Percentiles rank a stretch among this genome's conserved stretches.
These are phyloP conservation scores for Papilio xuthus DNA, from an alignment of 1,140 invertebrate species.

Conservation along the genomic window DNA sequence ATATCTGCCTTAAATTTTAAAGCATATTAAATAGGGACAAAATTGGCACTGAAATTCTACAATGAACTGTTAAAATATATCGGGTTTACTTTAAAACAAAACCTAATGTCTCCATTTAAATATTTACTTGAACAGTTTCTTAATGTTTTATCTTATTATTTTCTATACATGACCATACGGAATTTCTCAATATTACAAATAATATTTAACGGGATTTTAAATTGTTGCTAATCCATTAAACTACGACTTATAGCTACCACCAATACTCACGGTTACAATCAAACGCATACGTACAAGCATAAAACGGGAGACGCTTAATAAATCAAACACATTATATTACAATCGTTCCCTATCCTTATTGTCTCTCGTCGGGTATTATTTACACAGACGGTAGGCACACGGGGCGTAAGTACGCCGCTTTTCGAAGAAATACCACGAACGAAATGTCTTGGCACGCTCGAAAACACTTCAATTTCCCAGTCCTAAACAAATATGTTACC, in stretches of 20 bases:
- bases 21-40: too few relatives aligned
- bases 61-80: too few relatives aligned
- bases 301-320: slow-evolving; percentile 63
- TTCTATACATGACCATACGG: too few relatives aligned
- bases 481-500: slow-evolving; percentile 81
- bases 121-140: too few relatives aligned
- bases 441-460: slow-evolving; percentile 75
- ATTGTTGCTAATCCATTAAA: too few relatives aligned
- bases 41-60: too few relatives aligned
- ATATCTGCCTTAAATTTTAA: background rate
- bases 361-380: slow-evolving; percentile 74
- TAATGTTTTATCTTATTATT: too few relatives aligned
- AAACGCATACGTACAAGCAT: background rate
- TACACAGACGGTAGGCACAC: slow-evolving; percentile 72
- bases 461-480: slow-evolving; percentile 79
- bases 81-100: too few relatives aligned
- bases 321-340: slow-evolving; percentile 76
- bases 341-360: slow-evolving; percentile 76
- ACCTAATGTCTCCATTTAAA: too few relatives aligned
- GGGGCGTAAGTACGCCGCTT: slow-evolving; percentile 46
- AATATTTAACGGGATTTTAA: too few relatives aligned
- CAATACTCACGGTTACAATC: background rate
- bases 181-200: too few relatives aligned
- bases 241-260: background rate
- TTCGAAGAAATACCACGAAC: slow-evolving; percentile 72